A percentile compares a stretch with the other conserved stretches of the same genome.
Evolutionary conservation across 2,797 vertebrate species (phyloP).

Genomic region (Saxicola maurus): DNA sequence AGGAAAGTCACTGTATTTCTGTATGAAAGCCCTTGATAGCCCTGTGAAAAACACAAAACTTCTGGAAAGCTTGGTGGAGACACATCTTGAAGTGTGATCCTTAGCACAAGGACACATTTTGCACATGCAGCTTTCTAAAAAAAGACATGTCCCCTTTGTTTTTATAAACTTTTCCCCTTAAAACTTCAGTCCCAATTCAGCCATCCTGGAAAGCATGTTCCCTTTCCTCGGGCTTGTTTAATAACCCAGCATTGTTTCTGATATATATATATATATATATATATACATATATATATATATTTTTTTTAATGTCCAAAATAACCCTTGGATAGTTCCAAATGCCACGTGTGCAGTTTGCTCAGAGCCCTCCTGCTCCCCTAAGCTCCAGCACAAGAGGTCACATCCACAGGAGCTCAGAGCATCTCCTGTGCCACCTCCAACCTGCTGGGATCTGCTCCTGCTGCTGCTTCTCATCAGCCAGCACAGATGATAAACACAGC

Average conservation of each 20-base stretch:
- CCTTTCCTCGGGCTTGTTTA: not conserved
- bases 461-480: not conserved
- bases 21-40: not conserved
- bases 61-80: not conserved
- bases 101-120: not conserved
- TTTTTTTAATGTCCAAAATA: not conserved
- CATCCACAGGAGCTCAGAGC: not conserved
- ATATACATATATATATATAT: too few species aligned
- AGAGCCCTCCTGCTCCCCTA: not conserved
- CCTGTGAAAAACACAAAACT: not conserved
- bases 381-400: conserved; percentile 25
- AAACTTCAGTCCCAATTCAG: not conserved
- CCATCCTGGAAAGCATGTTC: not conserved
- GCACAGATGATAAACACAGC: conserved; percentile 31
- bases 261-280: not conserved
- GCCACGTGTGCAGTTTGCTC: not conserved
- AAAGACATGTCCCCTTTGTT: not conserved
- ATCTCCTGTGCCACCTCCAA: not conserved
- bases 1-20: not conserved
- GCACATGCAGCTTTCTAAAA: not conserved
- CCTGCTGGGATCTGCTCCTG: not conserved
- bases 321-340: conserved; percentile 43
- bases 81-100: not conserved
- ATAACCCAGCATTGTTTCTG: not conserved
- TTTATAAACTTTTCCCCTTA: not conserved